Evolutionary conservation across 2,797 vertebrate species (phyloP).

Genomic region (Leptodactylus fallax): DNA sequence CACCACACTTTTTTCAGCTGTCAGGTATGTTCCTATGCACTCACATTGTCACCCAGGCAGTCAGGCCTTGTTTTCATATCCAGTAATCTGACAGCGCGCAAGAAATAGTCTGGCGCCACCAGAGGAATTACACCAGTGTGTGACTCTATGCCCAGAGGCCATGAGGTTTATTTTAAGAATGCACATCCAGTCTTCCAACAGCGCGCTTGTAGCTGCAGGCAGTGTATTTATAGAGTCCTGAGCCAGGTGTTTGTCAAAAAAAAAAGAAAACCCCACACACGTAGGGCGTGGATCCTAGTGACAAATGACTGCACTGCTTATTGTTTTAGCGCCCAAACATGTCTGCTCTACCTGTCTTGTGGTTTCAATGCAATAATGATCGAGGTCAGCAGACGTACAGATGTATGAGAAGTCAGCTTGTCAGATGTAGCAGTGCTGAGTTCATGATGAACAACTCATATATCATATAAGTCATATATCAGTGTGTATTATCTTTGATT

Average conservation of each 20-base stretch:
- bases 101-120: constrained; percentile 75
- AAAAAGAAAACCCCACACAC: constrained; percentile 50
- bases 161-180: constrained; percentile 77
- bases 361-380: not conserved
- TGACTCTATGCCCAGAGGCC: constrained; percentile 71
- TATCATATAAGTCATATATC: no score
- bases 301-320: constrained; percentile 64
- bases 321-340: constrained; percentile 62
- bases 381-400: not conserved
- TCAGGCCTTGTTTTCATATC: constrained; percentile 56
- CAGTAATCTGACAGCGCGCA: constrained; percentile 52
- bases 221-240: constrained; percentile 64
- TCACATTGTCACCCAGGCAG: constrained; percentile 59
- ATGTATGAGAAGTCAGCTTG: not conserved
- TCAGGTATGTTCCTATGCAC: constrained; percentile 63
- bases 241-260: constrained; percentile 69
- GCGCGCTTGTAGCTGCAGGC: constrained; percentile 72
- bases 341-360: constrained; percentile 52
- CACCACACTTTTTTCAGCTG: constrained; percentile 18
- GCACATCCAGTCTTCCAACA: constrained; percentile 74
- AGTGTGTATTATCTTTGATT: no score
- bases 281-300: constrained; percentile 65
- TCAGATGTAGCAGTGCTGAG: not conserved
- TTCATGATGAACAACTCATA: not conserved
- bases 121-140: constrained; percentile 71